A percentile compares a stretch with the other conserved stretches of the same genome.
Evolutionary conservation across 2,797 vertebrate species (phyloP).

Genomic region (Thripadectes ignobilis): DNA sequence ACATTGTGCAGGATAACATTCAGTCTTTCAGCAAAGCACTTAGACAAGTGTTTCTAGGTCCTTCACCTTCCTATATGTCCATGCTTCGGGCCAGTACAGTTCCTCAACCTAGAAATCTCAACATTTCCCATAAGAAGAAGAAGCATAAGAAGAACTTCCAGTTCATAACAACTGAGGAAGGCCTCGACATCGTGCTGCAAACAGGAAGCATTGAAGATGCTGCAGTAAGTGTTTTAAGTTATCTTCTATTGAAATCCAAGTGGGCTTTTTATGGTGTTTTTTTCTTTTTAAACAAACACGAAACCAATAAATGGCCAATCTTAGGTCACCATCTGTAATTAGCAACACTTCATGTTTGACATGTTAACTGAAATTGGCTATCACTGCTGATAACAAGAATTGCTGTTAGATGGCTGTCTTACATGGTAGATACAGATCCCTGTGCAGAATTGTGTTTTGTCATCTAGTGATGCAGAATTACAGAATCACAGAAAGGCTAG

Average conservation of each 20-base stretch:
- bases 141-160: neutral
- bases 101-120: neutral
- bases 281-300: neutral
- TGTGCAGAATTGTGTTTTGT: neutral
- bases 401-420: neutral
- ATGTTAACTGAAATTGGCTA: neutral
- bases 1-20: slow-evolving; percentile 59
- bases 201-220: slow-evolving; percentile 81
- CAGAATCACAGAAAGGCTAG: neutral
- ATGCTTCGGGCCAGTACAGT: neutral
- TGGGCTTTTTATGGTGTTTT: neutral
- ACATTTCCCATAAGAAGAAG: neutral
- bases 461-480: neutral
- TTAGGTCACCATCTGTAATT: neutral
- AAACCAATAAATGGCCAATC: neutral
- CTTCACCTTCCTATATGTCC: rapidly evolving
- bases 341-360: neutral
- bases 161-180: slow-evolving; percentile 68
- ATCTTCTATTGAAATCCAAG: neutral
- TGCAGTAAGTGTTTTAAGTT: slow-evolving; percentile 75
- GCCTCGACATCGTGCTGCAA: slow-evolving; percentile 75
- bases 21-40: slow-evolving; percentile 72
- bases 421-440: neutral
- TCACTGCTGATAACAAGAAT: neutral
- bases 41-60: neutral